phyloP scores from a whole-genome alignment of 2,113 vertebrate genomes.

The Madoqua kirkii region DNA sequence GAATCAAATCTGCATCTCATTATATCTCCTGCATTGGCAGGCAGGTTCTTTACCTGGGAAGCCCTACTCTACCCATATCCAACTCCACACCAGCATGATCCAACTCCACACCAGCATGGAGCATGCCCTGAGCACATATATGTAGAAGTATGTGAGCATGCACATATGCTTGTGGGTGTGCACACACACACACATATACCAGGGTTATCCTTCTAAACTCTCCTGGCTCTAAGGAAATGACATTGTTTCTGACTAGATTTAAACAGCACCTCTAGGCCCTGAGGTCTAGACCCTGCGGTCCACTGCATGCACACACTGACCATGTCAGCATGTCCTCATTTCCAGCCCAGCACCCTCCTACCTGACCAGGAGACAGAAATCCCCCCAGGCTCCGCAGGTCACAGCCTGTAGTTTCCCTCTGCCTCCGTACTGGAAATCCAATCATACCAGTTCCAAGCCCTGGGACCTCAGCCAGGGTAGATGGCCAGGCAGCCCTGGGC shows the following conservation, averaged over 20 bases:
- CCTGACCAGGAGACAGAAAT: background rate
- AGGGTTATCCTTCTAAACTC: background rate
- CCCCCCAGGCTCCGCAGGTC: background rate
- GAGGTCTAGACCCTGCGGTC: background rate
- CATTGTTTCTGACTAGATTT: background rate
- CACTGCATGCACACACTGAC: background rate
- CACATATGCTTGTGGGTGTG: background rate
- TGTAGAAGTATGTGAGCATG: background rate
- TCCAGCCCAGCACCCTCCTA: background rate
- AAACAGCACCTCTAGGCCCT: background rate
- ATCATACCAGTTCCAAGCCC: background rate
- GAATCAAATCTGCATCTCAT: background rate
- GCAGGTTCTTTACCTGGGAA: background rate
- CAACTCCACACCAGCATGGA: background rate
- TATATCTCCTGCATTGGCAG: background rate
- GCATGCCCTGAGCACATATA: rapidly evolving
- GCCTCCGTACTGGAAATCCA: background rate
- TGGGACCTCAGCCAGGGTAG: background rate
- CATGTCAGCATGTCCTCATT: background rate
- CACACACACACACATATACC: too few relatives aligned
- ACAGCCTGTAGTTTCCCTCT: background rate
- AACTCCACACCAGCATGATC: background rate
- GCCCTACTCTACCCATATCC: background rate
- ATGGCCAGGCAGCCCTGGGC: background rate
- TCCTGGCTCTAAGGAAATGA: background rate